phyloP scores from a whole-genome alignment of 2,113 vertebrate genomes.

The Paedocypris sp. region DNA sequence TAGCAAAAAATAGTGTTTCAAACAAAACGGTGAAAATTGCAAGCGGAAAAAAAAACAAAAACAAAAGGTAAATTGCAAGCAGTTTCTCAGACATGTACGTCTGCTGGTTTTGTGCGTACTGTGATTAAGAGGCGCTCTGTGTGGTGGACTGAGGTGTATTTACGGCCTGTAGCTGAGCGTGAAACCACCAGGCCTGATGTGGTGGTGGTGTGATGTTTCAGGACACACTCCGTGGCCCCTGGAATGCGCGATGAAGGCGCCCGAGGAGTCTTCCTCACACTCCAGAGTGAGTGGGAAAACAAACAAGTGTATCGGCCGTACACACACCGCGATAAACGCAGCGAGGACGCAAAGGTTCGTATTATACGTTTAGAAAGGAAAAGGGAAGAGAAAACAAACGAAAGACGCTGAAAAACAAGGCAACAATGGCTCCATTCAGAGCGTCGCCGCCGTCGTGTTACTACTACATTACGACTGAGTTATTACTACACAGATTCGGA shows the following conservation, averaged over 20 bases:
- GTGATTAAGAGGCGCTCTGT: neutral
- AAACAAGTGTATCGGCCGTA: neutral
- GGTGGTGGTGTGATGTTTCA: slow-evolving; percentile 14
- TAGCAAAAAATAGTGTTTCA: too few relatives aligned
- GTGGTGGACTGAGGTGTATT: slow-evolving; percentile 16
- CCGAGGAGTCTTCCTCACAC: neutral
- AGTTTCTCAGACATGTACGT: too few relatives aligned
- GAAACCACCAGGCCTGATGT: slow-evolving; percentile 3
- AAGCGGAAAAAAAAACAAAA: too few relatives aligned
- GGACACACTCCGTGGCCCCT: neutral
- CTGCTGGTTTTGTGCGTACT: too few relatives aligned
- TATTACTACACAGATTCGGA: too few relatives aligned
- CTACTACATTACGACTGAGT: too few relatives aligned
- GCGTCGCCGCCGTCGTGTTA: too few relatives aligned
- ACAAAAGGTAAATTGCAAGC: too few relatives aligned
- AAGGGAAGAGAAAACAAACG: neutral
- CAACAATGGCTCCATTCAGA: neutral
- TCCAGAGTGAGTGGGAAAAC: slow-evolving; percentile 1
- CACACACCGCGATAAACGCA: neutral
- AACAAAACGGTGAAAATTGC: too few relatives aligned
- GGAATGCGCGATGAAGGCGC: slow-evolving; percentile 6
- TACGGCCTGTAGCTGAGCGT: slow-evolving; percentile 12
- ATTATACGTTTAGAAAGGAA: neutral
- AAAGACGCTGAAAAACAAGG: neutral
- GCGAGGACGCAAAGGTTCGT: neutral